Evolutionary conservation across 2,797 vertebrate species (phyloP), one percentile per base, ranked within the genome.

Genomic region (Lepilemur septentrionalis): DNA sequence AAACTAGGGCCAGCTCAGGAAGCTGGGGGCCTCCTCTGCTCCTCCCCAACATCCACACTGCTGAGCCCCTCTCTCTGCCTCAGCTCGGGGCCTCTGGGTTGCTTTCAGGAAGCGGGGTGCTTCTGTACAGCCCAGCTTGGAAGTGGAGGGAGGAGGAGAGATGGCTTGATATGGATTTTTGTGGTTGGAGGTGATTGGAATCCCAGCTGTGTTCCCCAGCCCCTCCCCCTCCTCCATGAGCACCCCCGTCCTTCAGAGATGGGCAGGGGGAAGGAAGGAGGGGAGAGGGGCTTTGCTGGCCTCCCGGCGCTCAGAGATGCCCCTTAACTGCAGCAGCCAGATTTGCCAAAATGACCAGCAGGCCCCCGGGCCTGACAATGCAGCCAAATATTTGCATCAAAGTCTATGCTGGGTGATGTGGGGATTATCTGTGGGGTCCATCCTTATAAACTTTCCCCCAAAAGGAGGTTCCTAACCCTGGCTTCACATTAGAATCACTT

Each of bases 101-200:
- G 63, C 81, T 93, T 93, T 93, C 94, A 59, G 72, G 82, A 94
- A 95, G 63, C 4, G 9, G 79, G 85, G 88, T 6, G 38, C 82
- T 50, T 1, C 17, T 96, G 32, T 89, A 59, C 41, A 92, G 41
- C 32, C 69, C 35, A 83, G 61, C 13, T 12, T 48, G 46, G 57
- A 50, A 55, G 0, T 72, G 7, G 55, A n/a, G 0, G 5, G 72
- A 14, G 25, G 38, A 48, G 84, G 20, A 93, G 59, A 96, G 92
- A 96, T 96, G 20, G 35, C 30, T 38, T 0, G 8, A 81, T 91
- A 85, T 2, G 38, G 88, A 97, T 96, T 91, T 94, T 85, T 89
- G 84, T 75, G 91, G 91, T 97, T 15, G 22, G 89, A 95, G 81
- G 95, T 95, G 91, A 93, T 73, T 52, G 78, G 78, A 96, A 75